Conservation (phyloP, 2,113 vertebrate genomes). For the Nothoprocta perdicaria region DNA sequence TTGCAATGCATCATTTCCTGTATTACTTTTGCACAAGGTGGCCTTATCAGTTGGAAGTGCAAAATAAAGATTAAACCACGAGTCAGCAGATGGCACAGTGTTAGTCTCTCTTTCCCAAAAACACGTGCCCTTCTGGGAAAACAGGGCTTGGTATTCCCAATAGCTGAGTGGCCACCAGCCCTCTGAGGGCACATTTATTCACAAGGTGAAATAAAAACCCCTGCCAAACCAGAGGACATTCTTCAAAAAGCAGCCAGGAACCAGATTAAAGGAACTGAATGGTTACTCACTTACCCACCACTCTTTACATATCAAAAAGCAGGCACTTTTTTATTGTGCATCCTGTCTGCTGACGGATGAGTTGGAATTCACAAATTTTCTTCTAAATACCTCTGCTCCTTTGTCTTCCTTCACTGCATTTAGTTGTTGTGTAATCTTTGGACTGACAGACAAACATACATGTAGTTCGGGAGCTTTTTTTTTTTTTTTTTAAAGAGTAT, state of each 20-base stretch:
- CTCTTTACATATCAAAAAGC: neutral
- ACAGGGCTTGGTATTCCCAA: neutral
- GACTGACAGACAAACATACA: neutral
- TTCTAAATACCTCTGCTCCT: neutral
- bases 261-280: neutral
- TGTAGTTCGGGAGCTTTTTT: neutral
- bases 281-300: neutral
- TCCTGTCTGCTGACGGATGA: neutral
- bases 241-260: neutral
- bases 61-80: constrained; percentile 77
- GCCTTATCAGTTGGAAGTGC: constrained; percentile 78
- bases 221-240: neutral
- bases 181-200: neutral
- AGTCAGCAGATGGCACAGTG: constrained; percentile 70
- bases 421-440: neutral
- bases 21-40: constrained; percentile 76
- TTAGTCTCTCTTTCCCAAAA: constrained; percentile 43
- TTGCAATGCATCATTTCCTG: constrained; percentile 73
- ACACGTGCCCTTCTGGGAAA: constrained; percentile 46
- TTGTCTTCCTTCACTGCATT: neutral
- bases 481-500: neutral
- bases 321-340: neutral
- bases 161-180: neutral
- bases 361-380: neutral
- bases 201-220: neutral